phyloP scores from a whole-genome alignment of 64 coral and sea anemone species.

The Platygyra sinensis region DNA sequence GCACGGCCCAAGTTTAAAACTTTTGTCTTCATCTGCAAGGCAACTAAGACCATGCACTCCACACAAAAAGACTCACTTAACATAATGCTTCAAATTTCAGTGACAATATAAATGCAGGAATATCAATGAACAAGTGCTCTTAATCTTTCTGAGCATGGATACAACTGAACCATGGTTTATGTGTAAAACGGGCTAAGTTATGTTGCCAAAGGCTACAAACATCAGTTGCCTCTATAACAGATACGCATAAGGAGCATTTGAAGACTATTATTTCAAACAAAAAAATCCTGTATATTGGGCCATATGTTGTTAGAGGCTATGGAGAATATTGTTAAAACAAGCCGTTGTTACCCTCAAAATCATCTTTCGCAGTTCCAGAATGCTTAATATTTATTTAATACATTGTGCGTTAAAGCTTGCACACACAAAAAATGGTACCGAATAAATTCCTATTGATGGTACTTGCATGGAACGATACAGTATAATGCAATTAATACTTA shows the following conservation, averaged over 20 bases:
- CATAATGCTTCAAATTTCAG: background rate
- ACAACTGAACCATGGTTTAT: background rate
- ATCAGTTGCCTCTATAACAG: background rate
- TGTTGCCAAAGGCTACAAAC: background rate
- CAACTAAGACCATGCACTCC: background rate
- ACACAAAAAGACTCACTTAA: background rate
- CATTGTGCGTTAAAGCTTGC: background rate
- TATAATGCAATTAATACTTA: background rate
- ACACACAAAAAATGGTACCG: background rate
- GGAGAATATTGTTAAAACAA: background rate
- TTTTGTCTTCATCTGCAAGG: background rate
- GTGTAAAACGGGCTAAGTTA: background rate
- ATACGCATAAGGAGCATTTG: too few species aligned
- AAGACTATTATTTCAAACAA: background rate
- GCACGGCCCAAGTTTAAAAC: background rate
- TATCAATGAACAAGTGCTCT: background rate
- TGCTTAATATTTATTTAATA: background rate
- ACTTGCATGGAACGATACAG: background rate
- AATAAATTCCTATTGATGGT: background rate
- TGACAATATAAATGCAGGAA: conserved; percentile 27
- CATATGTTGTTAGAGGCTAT: background rate
- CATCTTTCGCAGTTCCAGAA: too few species aligned
- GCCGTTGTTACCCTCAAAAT: background rate
- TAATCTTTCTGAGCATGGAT: background rate
- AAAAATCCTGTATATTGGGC: conserved; percentile 3